Base-by-base conservation (phyloP, 2,888 invertebrate genomes). In the Marasmarcha lunaedactyla region DNA sequence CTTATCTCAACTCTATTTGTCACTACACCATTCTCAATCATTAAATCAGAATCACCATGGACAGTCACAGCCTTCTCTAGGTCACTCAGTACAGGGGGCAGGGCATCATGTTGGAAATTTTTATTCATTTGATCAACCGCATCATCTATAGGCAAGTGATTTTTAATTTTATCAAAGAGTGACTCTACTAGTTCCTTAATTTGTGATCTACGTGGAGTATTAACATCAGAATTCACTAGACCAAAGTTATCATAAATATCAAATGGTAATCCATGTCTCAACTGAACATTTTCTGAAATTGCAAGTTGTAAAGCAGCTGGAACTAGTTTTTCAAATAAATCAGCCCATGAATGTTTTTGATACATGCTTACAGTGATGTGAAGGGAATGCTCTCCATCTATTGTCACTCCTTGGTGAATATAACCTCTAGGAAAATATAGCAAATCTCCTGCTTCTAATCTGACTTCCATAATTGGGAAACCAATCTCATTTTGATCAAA, bases 331-430 rank as follows among this genome's bases (percentile, higher is more conserved):
- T 95, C 92, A 46, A 98, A 76, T 4, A 97, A 85, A 79, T 98
- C 95, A 15, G 90, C 92, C 89, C 93, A 98, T 0, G 94, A 87
- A 62, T 94, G 95, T 55, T 89, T 90, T 62, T 98, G 97, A 60
- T 94, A 96, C 55, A 94, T 90, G 37, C 97, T 97, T 2, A 98
- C 76, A 0, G 98, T 99, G 3, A 98, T 89, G 67, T 99, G 98
- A 1, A 98, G 85, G 1, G 98, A 98, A 76, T 98, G 97, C 15
- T 86, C 84, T 26, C 91, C 89, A 11, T 89, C 86, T 44, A 91
- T 85, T 0, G 96, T 93, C 39, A 87, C 81, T 1, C 91, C 97
- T 76, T 97, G 93, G 63, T 95, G 95, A 39, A 95, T 93, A 14
- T 88, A 90, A 40, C 95, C 95, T 38, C 94, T 86, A 0, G 98